Evolutionary conservation across 2,113 vertebrate species (phyloP), one percentile per base, ranked within the genome.

Genomic region (Speoplatyrhinus poulsoni): DNA sequence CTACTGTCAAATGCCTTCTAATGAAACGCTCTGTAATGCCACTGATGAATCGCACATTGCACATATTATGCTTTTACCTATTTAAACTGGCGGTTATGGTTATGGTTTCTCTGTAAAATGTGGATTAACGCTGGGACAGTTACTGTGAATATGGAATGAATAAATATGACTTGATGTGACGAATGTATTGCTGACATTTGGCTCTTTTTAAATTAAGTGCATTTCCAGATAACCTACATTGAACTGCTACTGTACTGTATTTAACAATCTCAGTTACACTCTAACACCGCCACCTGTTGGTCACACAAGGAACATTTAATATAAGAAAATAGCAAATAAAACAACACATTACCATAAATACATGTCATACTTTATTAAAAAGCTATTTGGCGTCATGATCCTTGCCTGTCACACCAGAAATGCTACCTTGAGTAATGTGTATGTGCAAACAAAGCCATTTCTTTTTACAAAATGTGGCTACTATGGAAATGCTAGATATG

Each of bases 271-370:
- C n/a, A n/a, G 16, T 16, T 3, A 17, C 74, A 74, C 33, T 76
- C 46, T 72, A 64, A 76, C 64, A 65, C 78, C 79, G 85, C 83
- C 85, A 73, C 79, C 87, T 82, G 79, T 74, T 75, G 84, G 82
- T 16, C 2, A 33, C 10, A 61, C 6, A 68, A 54, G 13, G 49
- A 17, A 15, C 48, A 46, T 0, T 69, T 9, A 58, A 52, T 26
- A 74, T 52, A 52, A 11, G 3, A 15, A 4, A 2, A 10, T 49
- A 49, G 49, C 3, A 3, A 11, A 12, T 62, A 74, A 16, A 5
- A 7, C 61, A 56, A 26, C 73, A 63, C 62, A 69, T 62, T 17
- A 3, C 52, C 58, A n/a, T 19, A 60, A 9, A 63, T 62, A 52
- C 60, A 17, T 62, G n/a, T n/a, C n/a, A n/a, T n/a, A 26, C 26